Evolutionary conservation across 1,140 invertebrate genomes (phyloP).

Genomic region (Drosophila nigrodunni): DNA sequence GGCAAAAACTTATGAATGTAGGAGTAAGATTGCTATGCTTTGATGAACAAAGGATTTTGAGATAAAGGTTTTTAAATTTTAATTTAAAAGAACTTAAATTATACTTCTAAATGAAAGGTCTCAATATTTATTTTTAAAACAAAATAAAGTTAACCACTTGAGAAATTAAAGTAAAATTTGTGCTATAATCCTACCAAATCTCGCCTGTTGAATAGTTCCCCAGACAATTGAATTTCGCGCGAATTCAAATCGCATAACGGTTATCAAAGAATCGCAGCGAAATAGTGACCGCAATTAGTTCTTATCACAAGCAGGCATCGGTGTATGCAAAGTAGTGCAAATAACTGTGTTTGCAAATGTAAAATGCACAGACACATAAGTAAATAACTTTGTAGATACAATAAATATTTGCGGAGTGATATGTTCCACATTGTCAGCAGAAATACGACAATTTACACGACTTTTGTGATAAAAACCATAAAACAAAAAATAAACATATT

Average conservation of each 20-base stretch:
- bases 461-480: neutral
- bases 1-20: too few relatives aligned
- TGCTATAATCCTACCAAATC: too few relatives aligned
- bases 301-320: neutral
- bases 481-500: neutral
- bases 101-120: too few relatives aligned
- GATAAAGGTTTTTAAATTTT: too few relatives aligned
- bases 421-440: slow-evolving; percentile 16
- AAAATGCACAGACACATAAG: slow-evolving; percentile 10
- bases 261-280: neutral
- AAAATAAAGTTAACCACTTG: too few relatives aligned
- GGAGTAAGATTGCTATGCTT: too few relatives aligned
- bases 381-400: slow-evolving; percentile 6
- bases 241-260: neutral
- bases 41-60: too few relatives aligned
- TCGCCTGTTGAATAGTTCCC: too few relatives aligned
- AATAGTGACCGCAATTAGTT: neutral
- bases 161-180: too few relatives aligned
- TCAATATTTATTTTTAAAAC: too few relatives aligned
- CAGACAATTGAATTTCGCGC: neutral
- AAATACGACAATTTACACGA: slow-evolving; percentile 13
- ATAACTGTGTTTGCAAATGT: neutral
- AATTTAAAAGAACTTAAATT: too few relatives aligned
- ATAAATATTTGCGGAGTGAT: slow-evolving; percentile 9
- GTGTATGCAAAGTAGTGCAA: slow-evolving; percentile 1